Evolutionary conservation across 1,140 invertebrate genomes (phyloP), one percentile per base, ranked within the genome.

Genomic region (Eubasilissa regina): DNA sequence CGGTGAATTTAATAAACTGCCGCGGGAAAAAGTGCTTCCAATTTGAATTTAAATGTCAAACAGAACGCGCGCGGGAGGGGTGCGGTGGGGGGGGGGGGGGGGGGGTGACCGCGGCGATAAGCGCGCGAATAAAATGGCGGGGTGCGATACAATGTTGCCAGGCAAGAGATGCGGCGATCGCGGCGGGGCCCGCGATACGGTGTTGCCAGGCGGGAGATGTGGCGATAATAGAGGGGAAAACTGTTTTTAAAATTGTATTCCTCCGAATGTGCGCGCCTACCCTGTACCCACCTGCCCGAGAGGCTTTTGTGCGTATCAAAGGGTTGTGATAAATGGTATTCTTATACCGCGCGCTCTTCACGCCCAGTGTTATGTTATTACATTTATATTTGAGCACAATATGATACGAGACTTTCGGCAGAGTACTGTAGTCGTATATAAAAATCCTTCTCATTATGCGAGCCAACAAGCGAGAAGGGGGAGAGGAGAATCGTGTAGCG

Each of bases 21-120:
- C 68, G 70, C 51, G 48, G 60, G 17, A 10, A 44, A 45, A 72
- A 79, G 73, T 44, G 51, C 35, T 60, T 6, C 60, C 62, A 75
- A 73, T 81, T 81, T 81, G 77, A 81, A 81, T 81, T 81, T 78
- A 81, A 81, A 81, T 81, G 80, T 79, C 56, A 62, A 73, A 79
- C 55, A 45, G 47, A 79, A 79, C 68, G 68, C 62, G 48, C 56
- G 70, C 48, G 66, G 60, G 60, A 58, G 43, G 56, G n/a, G n/a
- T n/a, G n/a, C n/a, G n/a, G n/a, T n/a, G n/a, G n/a, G n/a, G n/a
- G n/a, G n/a, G n/a, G n/a, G n/a, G n/a, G n/a, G n/a, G n/a, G n/a
- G n/a, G n/a, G n/a, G n/a, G n/a, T n/a, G 56, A 17, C 48, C 25
- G 19, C 66, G 21, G 21, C 47, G 53, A 55, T 55, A 74, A 56